Conservation (phyloP, 2,888 invertebrate species). For the Ectemnius lituratus region DNA sequence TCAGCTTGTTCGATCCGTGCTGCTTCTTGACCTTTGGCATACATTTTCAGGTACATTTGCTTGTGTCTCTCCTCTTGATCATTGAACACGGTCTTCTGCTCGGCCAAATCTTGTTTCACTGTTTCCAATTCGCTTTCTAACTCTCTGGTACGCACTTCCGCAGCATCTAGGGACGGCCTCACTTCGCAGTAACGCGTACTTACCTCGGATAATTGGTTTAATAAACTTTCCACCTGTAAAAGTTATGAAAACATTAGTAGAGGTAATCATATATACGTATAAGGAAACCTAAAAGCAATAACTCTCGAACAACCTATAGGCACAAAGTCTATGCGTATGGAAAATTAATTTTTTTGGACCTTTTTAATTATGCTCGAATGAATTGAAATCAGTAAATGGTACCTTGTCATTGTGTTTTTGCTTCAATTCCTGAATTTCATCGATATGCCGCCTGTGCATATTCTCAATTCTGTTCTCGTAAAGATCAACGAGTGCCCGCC, state of each 20-base stretch:
- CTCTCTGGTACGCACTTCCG: conserved; percentile 84
- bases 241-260: neutral
- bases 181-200: conserved; percentile 89
- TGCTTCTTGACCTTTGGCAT: conserved; percentile 89
- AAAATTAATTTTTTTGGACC: too few species aligned
- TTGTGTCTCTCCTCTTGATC: conserved; percentile 87
- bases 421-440: conserved; percentile 87
- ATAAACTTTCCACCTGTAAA: conserved; percentile 83
- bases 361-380: too few species aligned
- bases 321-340: too few species aligned
- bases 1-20: conserved; percentile 86
- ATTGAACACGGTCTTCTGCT: conserved; percentile 82
- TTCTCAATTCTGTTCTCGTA: conserved; percentile 89
- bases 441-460: conserved; percentile 82
- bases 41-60: conserved; percentile 89
- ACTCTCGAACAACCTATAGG: too few species aligned
- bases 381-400: conserved; percentile 1
- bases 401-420: conserved; percentile 87
- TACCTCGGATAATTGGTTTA: conserved; percentile 86
- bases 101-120: conserved; percentile 83
- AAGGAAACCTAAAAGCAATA: too few species aligned
- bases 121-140: conserved; percentile 87
- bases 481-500: conserved; percentile 83
- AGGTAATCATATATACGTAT: too few species aligned
- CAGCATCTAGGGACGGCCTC: conserved; percentile 85